Base-by-base conservation (phyloP, 2,797 vertebrate species). In the Enteromius viviparus region DNA sequence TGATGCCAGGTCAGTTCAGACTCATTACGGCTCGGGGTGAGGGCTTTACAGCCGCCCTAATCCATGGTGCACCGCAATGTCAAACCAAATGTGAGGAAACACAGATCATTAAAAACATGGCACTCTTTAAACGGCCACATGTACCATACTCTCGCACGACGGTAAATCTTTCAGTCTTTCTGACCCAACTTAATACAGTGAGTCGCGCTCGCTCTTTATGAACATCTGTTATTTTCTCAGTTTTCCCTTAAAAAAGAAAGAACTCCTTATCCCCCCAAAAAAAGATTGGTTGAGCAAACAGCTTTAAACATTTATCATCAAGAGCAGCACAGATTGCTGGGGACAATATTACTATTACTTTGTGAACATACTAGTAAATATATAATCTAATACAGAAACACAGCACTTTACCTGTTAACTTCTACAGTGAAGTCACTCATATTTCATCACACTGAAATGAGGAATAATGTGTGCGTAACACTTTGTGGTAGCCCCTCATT, bases 41-140 rank as follows among this genome's bases (percentile, higher is more conserved):
- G 58, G 32, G 45, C 64, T 72, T 85, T 89, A 75, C 77, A 87
- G 85, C 80, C 37, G 68, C 81, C 72, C 69, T 77, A 82, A 84
- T 68, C 79, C 80, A 74, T 68, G 81, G 82, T 87, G 81, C 86
- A 86, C 83, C 83, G 55, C 69, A 85, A 74, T 71, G 80, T 85
- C 84, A 86, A 87, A 82, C 85, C 77, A 85, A 87, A 89, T 84
- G 77, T 49, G 80, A 87, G 85, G 84, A 87, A 88, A 82, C 77
- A 88, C 80, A 85, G 84, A 83, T 80, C 80, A 83, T 87, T 89
- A 87, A 85, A 87, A 85, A 85, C 84, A 74, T 81, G 72, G 58
- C 72, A 78, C 87, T 87, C 64, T 87, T 86, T 80, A 80, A 89
- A 86, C 10, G 70, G 66, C 82, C 71, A 81, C 82, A 60, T 87